These are phyloP conservation scores for Orchestia grillus DNA, from an alignment of 1,140 invertebrate species.

Conservation along the genomic window DNA sequence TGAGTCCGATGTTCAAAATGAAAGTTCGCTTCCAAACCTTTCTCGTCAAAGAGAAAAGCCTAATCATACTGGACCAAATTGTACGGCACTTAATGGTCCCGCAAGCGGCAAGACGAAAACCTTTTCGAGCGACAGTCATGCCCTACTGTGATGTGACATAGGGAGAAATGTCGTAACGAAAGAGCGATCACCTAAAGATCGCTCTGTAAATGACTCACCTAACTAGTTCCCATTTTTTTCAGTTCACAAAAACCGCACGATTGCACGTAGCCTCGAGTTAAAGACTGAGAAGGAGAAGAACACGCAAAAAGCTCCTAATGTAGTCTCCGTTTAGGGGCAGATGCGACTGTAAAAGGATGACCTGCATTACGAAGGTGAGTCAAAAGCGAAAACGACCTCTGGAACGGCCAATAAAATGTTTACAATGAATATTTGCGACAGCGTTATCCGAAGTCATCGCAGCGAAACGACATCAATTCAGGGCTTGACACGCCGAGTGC, in stretches of 20 bases:
- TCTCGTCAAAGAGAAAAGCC: background rate
- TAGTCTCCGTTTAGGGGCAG: slow-evolving; percentile 18
- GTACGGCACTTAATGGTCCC: background rate
- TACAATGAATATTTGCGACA: slow-evolving; percentile 33
- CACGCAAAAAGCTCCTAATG: slow-evolving; percentile 19
- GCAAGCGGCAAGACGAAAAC: background rate
- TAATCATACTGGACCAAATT: background rate
- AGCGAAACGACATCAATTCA: slow-evolving; percentile 36
- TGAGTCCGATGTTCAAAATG: background rate
- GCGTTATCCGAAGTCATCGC: slow-evolving; percentile 17
- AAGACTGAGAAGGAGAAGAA: slow-evolving; percentile 8
- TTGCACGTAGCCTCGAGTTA: background rate
- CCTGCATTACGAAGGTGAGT: slow-evolving; percentile 46
- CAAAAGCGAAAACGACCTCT: slow-evolving; percentile 43
- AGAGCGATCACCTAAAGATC: background rate
- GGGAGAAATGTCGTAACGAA: background rate
- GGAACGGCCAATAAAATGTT: slow-evolving; percentile 39
- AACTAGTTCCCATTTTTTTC: background rate
- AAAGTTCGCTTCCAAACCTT: background rate
- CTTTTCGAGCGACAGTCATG: background rate
- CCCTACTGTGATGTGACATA: background rate
- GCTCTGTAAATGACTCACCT: background rate
- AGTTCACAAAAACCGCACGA: background rate
- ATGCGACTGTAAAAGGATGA: slow-evolving; percentile 35
- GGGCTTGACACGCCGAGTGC: slow-evolving; percentile 26